A percentile compares a stretch with the other conserved stretches of the same genome.
These are phyloP conservation scores for Epistrophella euchroma DNA, from an alignment of 2,888 invertebrate genomes.

Conservation along the genomic window DNA sequence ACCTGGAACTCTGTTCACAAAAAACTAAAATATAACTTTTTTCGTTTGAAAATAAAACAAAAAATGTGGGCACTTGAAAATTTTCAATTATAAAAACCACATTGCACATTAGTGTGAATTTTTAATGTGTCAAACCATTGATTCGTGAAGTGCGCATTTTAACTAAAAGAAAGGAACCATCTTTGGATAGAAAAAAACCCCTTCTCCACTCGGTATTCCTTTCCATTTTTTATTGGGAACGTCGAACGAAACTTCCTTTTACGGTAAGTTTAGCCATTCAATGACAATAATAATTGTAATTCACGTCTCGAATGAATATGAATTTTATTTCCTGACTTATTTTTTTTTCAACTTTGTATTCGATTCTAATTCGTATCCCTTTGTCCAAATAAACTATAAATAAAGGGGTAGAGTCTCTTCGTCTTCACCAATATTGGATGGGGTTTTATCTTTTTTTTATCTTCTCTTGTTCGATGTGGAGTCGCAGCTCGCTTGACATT, in stretches of 20 bases:
- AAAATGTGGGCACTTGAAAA: slow-evolving; percentile 11
- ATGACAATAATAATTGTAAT: slow-evolving; percentile 18
- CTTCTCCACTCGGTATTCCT: slow-evolving; percentile 29
- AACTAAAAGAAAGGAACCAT: slow-evolving; percentile 55
- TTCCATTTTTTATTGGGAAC: slow-evolving; percentile 11
- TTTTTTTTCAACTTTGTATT: slow-evolving; percentile 30
- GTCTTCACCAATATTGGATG: not conserved
- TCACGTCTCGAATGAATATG: slow-evolving; percentile 29
- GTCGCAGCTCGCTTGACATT: slow-evolving; percentile 46
- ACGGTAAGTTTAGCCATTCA: slow-evolving; percentile 58
- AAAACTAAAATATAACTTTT: slow-evolving; percentile 35
- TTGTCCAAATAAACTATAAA: slow-evolving; percentile 43
- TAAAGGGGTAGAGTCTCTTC: slow-evolving; percentile 5
- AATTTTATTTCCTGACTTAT: slow-evolving; percentile 28
- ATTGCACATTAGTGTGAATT: slow-evolving; percentile 8
- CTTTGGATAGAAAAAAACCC: slow-evolving; percentile 45
- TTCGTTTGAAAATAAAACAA: not conserved
- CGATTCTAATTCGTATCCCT: slow-evolving; percentile 31
- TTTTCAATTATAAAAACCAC: slow-evolving; percentile 11
- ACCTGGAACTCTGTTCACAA: not conserved
- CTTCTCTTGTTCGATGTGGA: slow-evolving; percentile 13
- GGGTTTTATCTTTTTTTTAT: slow-evolving; percentile 15
- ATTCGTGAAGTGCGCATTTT: slow-evolving; percentile 36
- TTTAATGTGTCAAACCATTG: slow-evolving; percentile 36
- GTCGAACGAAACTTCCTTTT: slow-evolving; percentile 56